Evolutionary conservation across 2,113 vertebrate species (phyloP).

Genomic region (Clarias gariepinus): DNA sequence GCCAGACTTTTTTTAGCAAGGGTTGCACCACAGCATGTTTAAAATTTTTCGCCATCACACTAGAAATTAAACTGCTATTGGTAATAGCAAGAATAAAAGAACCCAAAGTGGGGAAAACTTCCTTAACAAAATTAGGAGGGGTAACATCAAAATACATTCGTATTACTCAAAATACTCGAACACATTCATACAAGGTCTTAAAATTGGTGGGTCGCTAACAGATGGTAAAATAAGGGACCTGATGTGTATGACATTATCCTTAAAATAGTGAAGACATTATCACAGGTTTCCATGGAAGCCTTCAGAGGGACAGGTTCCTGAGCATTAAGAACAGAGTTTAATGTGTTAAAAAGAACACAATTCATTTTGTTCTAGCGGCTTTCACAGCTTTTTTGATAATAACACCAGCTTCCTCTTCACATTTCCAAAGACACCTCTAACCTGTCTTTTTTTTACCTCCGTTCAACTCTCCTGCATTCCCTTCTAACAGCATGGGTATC

Average conservation of each 20-base stretch:
- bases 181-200: not conserved
- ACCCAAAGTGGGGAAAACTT: not conserved
- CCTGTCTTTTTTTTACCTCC: not conserved
- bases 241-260: no score
- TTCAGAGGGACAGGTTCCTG: no score
- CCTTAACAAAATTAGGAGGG: not conserved
- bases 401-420: not conserved
- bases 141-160: not conserved
- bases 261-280: no score
- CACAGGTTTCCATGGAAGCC: no score
- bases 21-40: not conserved
- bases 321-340: no score
- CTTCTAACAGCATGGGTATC: no score
- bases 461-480: no score
- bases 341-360: no score
- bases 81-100: not conserved
- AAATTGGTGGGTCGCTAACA: not conserved
- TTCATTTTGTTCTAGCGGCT: no score
- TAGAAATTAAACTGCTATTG: not conserved
- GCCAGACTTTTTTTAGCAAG: not conserved
- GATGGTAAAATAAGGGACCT: not conserved
- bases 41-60: not conserved
- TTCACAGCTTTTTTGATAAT: not conserved
- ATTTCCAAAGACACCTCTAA: not conserved
- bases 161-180: not conserved